A percentile compares a stretch with the other conserved stretches of the same genome.
Evolutionary conservation across 2,113 vertebrate species (phyloP).

Genomic region (Cephalopterus ornatus): DNA sequence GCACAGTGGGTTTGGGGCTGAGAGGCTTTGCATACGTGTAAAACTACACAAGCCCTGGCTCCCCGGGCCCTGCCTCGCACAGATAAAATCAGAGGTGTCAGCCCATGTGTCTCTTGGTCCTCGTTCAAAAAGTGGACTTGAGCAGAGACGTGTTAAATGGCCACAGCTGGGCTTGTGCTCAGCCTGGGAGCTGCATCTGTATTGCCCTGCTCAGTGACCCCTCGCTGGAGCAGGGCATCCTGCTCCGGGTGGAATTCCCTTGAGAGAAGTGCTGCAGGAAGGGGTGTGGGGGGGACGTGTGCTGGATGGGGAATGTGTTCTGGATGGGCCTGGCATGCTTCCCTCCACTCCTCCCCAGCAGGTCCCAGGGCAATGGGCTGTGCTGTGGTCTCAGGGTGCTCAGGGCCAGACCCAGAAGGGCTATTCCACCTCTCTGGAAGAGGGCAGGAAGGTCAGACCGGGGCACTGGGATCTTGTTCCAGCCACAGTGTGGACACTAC

Average conservation of each 20-base stretch:
- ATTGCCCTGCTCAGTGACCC: neutral
- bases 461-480: neutral
- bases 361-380: neutral
- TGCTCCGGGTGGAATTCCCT: neutral
- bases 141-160: neutral
- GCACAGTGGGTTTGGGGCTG: neutral
- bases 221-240: neutral
- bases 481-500: neutral
- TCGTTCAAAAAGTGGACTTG: neutral
- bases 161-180: neutral
- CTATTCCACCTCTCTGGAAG: neutral
- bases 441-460: neutral
- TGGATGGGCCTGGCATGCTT: rapidly evolving
- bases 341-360: neutral
- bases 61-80: neutral
- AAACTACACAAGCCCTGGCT: neutral
- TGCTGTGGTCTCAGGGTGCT: neutral
- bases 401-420: neutral
- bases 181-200: neutral
- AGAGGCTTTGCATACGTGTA: neutral
- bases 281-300: neutral
- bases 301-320: neutral
- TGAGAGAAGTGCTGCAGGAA: neutral
- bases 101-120: neutral
- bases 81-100: neutral